Evolutionary conservation across 1,140 invertebrate species (phyloP), one percentile per base, ranked within the genome.

Genomic region (Metopolophium dirhodum): DNA sequence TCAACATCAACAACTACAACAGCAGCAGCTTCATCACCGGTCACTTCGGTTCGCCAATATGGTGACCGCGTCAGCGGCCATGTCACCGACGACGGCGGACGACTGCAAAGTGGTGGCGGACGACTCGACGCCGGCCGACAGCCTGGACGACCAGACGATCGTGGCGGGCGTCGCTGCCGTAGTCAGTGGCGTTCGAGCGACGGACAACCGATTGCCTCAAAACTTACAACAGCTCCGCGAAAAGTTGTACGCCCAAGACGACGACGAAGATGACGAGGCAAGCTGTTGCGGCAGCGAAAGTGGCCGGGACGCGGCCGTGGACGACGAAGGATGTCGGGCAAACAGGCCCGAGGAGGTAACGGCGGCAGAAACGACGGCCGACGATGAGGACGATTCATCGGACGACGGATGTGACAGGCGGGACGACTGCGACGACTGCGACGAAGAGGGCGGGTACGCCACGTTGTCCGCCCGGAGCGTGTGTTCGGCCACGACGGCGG

Each of bases 401-500:
- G 91, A 93, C 49, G 91, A 93, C 82, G 95, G 95, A 0, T 96
- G 96, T 86, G 96, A 95, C 94, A 94, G 94, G 94, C 83, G 94
- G 23, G 54, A 94, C 4, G 95, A 95, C 82, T 95, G 95, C 45
- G 94, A 94, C 41, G 95, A 95, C 86, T 95, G 87, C 35, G 94
- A 94, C 95, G 22, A 96, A 95, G 95, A 96, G 95, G 95, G 95
- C 77, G 95, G 95, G n/a, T 96, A 96, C 85, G 96, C 96, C 93
- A 96, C 95, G 22, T 95, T 96, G 91, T 96, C 96, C 20, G 95
- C 95, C 57, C 95, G 95, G 88, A 96, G 96, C 94, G 95, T 95
- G 54, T 96, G 95, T 93, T 97, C 96, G 18, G 96, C 96, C 30
- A 97, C 96, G 8, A 97, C 96, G 0, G 96, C 96, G 57, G 96